Evolutionary conservation across 2,888 invertebrate genomes (phyloP), one percentile per base, ranked within the genome.

Genomic region (Timema cristinae): DNA sequence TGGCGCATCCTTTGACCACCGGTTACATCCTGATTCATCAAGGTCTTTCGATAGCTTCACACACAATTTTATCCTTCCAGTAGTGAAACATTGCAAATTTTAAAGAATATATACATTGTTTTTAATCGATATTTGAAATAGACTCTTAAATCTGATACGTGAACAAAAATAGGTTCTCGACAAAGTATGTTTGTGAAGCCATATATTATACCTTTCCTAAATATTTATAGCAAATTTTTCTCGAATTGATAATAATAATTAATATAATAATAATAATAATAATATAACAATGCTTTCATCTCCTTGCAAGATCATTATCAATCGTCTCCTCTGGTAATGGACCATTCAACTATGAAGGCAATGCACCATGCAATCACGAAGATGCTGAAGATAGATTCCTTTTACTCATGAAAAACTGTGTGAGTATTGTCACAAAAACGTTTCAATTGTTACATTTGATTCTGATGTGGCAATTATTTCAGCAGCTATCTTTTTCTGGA

Each of bases 111-210:
- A 47, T 10, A 63, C 63, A 63, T 63, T 11, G 48, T 63, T 48
- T 63, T 63, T 63, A 1, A 63, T 32, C 63, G 47, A 63, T 63
- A 47, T 13, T 6, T 32, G 7, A 48, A 63, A 47, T 32, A 13
- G 47, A 48, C 32, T 48, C 32, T 63, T 63, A 63, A 47, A 63
- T 63, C 63, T 48, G 63, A 63, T 63, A 63, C 63, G 48, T 48
- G 63, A 32, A 47, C 47, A 63, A 63, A 63, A 63, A 32, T 32
- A 32, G 63, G 63, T 63, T 11, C 47, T 63, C 47, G 63, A 63
- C 6, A 63, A 47, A 63, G 6, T 48, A 48, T 63, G 2, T 8
- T 63, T 63, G 63, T 63, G 32, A 63, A 63, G 59, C 59, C 59
- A 7, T 16, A 48, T 47, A 63, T 13, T 47, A 63, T 13, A 63